Evolutionary conservation across 2,888 invertebrate genomes (phyloP).

Genomic region (Pterostichus madidus): DNA sequence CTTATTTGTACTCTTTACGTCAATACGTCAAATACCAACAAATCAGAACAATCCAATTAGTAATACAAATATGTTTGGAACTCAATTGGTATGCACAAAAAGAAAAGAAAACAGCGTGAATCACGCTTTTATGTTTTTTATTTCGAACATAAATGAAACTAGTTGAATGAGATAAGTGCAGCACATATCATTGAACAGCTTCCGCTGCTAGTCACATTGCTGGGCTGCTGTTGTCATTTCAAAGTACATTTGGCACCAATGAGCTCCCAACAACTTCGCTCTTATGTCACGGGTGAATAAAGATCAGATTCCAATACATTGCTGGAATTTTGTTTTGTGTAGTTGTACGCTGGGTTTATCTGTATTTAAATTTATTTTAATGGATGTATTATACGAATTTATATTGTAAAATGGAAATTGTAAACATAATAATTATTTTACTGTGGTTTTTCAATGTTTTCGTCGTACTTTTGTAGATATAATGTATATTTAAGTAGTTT

Average conservation of each 20-base stretch:
- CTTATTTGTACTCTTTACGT: no score
- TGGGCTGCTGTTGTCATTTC: constrained; percentile 25
- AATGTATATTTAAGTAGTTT: constrained; percentile 10
- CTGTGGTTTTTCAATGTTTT: not conserved
- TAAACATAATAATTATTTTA: constrained; percentile 43
- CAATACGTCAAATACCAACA: no score
- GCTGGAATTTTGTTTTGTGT: constrained; percentile 14
- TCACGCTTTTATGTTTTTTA: constrained; percentile 53
- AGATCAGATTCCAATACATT: not conserved
- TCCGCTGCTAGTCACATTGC: constrained; percentile 26
- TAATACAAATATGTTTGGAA: no score
- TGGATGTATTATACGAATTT: constrained; percentile 45
- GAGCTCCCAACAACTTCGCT: not conserved
- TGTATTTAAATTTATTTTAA: constrained; percentile 48
- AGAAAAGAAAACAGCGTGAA: constrained; percentile 36
- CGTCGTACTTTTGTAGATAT: not conserved
- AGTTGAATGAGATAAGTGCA: constrained; percentile 57
- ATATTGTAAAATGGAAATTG: constrained; percentile 12
- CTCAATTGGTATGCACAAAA: constrained; percentile 28
- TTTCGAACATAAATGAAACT: constrained; percentile 51
- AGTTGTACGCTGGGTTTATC: constrained; percentile 1
- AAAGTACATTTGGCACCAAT: constrained; percentile 25
- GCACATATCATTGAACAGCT: constrained; percentile 53
- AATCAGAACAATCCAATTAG: no score
- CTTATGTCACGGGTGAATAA: constrained; percentile 8